Percentiles rank a stretch among this genome's conserved stretches.
These are phyloP conservation scores for Aptenodytes patagonicus DNA, from an alignment of 2,113 vertebrate genomes.

Conservation along the genomic window DNA sequence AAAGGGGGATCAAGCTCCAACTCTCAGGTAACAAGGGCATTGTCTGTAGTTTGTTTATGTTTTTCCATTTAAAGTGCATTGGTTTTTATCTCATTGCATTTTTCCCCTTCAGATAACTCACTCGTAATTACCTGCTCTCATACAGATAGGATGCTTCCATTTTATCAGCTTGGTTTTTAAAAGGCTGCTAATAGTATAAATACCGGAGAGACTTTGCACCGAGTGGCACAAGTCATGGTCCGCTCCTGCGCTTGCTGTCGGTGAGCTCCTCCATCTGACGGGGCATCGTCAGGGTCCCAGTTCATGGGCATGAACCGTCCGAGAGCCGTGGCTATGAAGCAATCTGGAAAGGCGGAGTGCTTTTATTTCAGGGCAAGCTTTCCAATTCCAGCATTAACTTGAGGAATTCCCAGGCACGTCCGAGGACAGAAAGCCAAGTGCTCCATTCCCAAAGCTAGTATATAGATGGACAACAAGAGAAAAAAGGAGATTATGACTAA, in stretches of 20 bases:
- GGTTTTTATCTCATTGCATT: not conserved
- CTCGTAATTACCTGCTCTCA: not conserved
- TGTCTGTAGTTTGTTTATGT: not conserved
- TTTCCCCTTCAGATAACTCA: not conserved
- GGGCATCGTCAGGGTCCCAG: not conserved
- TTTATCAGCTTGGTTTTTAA: not conserved
- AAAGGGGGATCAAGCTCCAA: not conserved
- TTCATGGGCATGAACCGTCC: accelerated
- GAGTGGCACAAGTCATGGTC: accelerated
- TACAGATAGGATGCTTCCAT: not conserved
- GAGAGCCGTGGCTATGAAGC: accelerated
- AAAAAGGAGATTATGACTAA: constrained; percentile 42
- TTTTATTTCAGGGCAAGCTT: not conserved
- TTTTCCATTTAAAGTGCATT: not conserved
- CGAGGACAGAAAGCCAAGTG: not conserved
- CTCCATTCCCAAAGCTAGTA: not conserved
- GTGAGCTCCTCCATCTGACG: accelerated
- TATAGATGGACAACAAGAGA: not conserved
- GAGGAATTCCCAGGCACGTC: constrained; percentile 14
- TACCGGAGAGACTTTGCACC: accelerated
- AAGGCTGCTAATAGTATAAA: not conserved
- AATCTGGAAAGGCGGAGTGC: accelerated
- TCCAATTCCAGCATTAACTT: not conserved
- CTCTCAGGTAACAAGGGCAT: not conserved
- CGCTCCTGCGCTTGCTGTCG: accelerated